Conservation (phyloP, 2,113 vertebrate genomes). For the Brienomyrus longianalis region DNA sequence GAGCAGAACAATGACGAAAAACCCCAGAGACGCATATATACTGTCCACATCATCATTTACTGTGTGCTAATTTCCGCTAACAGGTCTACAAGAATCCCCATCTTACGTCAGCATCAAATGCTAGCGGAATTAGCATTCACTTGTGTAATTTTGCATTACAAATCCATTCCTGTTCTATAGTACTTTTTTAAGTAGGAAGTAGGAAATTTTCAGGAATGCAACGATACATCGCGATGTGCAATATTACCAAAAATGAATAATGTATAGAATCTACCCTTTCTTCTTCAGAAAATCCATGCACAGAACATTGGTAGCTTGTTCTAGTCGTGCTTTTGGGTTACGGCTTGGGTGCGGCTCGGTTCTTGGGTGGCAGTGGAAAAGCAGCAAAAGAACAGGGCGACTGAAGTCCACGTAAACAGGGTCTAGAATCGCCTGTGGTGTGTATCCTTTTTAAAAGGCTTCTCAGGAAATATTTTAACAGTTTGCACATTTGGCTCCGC, state of each 20-base stretch:
- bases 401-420: not conserved
- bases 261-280: not conserved
- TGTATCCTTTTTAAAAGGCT: not conserved
- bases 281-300: not conserved
- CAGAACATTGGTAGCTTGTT: not conserved
- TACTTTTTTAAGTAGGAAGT: not conserved
- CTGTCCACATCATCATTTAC: not conserved
- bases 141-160: not conserved
- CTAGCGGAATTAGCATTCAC: not conserved
- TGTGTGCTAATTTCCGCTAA: not conserved
- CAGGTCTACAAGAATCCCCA: not conserved
- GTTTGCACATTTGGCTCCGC: constrained; percentile 23
- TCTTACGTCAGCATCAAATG: not conserved
- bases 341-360: not conserved
- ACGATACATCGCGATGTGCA: not conserved
- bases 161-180: not conserved
- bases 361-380: not conserved
- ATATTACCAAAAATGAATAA: not conserved
- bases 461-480: constrained; percentile 1
- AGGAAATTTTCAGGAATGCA: not conserved
- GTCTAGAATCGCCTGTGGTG: not conserved
- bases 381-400: not conserved
- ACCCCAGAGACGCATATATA: not conserved
- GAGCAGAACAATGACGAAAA: not conserved
- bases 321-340: not conserved